Conservation (phyloP, 35 echinoderm and acorn worm species). For the Lytechinus pictus region DNA sequence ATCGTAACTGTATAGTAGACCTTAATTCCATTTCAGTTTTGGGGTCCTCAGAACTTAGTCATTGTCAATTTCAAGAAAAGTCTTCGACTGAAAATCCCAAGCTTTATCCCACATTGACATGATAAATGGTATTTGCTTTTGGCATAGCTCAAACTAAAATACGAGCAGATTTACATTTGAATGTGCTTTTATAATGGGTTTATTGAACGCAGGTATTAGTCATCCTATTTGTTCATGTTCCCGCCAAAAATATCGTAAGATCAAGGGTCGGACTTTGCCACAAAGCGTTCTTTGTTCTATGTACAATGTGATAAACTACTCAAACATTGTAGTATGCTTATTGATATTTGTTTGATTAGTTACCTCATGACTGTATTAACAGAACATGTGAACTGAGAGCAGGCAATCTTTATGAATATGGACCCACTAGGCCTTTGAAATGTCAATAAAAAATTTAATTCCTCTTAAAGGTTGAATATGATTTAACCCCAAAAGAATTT, state of each 20-base stretch:
- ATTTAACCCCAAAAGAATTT: too few relatives aligned
- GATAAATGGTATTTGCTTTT: background rate
- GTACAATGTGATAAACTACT: background rate
- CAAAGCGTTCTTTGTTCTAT: background rate
- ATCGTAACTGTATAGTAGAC: background rate
- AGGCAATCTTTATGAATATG: background rate
- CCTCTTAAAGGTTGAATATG: background rate
- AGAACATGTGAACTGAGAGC: background rate
- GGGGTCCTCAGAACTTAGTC: background rate
- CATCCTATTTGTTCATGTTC: conserved; percentile 12
- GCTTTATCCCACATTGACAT: background rate
- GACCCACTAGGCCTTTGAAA: background rate
- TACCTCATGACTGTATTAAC: background rate
- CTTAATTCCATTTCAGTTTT: background rate
- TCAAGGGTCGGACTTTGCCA: background rate
- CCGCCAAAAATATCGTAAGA: background rate
- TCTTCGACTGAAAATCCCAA: background rate
- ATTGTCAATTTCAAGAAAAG: background rate
- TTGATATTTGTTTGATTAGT: background rate
- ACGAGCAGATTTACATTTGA: background rate
- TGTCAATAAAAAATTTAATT: background rate
- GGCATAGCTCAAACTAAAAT: background rate
- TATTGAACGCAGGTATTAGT: background rate
- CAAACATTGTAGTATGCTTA: background rate
- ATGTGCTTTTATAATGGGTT: background rate